A percentile compares a stretch with the other conserved stretches of the same genome.
Evolutionary conservation across 2,113 vertebrate genomes (phyloP).

Genomic region (Pelobates fuscus): DNA sequence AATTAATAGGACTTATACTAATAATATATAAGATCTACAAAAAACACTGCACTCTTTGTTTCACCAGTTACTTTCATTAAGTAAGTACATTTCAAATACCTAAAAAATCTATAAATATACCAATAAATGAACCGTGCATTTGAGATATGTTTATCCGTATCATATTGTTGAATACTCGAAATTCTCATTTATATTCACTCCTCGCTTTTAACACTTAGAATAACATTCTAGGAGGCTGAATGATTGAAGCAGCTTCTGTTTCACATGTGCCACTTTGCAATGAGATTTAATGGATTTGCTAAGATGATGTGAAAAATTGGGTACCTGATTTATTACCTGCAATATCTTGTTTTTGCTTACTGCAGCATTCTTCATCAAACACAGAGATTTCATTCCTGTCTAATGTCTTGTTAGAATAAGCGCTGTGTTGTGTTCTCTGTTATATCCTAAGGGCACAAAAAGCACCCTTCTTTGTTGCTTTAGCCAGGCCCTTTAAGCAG

Average conservation of each 20-base stretch:
- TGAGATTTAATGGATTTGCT: slow-evolving; percentile 80
- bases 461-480: slow-evolving; percentile 67
- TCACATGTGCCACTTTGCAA: slow-evolving; percentile 70
- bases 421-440: slow-evolving; percentile 68
- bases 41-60: too few relatives aligned
- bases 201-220: slow-evolving; percentile 51
- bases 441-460: slow-evolving; percentile 70
- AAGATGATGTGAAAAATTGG: slow-evolving; percentile 73
- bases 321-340: slow-evolving; percentile 78
- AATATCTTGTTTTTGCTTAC: slow-evolving; percentile 73
- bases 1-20: too few relatives aligned
- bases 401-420: slow-evolving; percentile 71
- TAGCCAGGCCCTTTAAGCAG: slow-evolving; percentile 75
- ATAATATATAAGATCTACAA: too few relatives aligned
- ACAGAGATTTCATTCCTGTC: slow-evolving; percentile 63
- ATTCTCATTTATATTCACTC: slow-evolving; percentile 49
- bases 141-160: neutral
- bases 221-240: slow-evolving; percentile 57
- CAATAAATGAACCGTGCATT: too few relatives aligned
- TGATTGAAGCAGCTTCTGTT: slow-evolving; percentile 64
- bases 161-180: neutral
- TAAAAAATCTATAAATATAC: too few relatives aligned
- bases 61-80: too few relatives aligned
- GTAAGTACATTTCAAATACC: too few relatives aligned
- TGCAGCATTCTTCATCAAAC: slow-evolving; percentile 64